Evolutionary conservation across 2,113 vertebrate species (phyloP).

Genomic region (Pseudopodoces humilis): DNA sequence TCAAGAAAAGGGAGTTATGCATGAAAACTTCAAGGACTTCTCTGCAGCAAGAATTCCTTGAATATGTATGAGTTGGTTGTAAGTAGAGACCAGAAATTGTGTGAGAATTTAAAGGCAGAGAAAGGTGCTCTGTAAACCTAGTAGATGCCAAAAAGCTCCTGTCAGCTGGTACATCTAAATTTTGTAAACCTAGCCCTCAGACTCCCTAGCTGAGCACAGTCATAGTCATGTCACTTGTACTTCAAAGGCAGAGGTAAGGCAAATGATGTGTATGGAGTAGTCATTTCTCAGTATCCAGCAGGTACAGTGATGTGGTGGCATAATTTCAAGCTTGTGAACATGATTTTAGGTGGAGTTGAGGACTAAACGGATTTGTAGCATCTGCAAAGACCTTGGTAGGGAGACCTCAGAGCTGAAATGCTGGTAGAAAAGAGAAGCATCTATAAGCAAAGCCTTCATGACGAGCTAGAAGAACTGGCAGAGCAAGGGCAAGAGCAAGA

Average conservation of each 20-base stretch:
- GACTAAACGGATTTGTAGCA: background rate
- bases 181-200: background rate
- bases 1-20: background rate
- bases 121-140: background rate
- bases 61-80: background rate
- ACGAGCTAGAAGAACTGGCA: background rate
- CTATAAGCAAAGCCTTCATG: background rate
- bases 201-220: background rate
- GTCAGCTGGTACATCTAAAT: background rate
- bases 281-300: background rate
- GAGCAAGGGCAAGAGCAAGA: background rate
- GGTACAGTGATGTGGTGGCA: background rate
- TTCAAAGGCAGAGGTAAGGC: background rate
- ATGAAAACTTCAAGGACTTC: background rate
- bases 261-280: background rate
- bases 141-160: background rate
- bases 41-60: background rate
- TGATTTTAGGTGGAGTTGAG: background rate
- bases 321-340: background rate
- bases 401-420: background rate
- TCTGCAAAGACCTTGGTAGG: background rate
- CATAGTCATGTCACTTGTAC: background rate
- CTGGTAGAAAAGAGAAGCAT: background rate
- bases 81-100: background rate
- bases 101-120: background rate